Percentiles rank a stretch among this genome's conserved stretches.
Conservation (phyloP, 2,888 invertebrate species). For the Leptura quadrifasciata region DNA sequence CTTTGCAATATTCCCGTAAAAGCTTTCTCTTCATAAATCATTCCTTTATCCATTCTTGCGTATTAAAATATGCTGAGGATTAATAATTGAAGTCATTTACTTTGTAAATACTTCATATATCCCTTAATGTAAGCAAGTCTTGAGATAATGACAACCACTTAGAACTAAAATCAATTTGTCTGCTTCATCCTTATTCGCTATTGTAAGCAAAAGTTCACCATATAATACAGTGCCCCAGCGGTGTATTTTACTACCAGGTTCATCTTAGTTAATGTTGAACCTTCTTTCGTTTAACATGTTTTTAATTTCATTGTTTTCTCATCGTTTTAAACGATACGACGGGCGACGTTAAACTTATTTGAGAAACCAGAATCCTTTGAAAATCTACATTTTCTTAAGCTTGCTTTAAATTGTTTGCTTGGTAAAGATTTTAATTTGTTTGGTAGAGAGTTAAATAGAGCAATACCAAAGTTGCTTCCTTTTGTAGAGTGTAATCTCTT, state of each 20-base stretch:
- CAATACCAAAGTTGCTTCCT: too few relatives aligned
- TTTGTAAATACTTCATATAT: slow-evolving; percentile 24
- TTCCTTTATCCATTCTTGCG: not conserved
- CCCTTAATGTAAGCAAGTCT: slow-evolving; percentile 26
- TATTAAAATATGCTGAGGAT: slow-evolving; percentile 17
- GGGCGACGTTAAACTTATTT: too few relatives aligned
- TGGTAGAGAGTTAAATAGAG: too few relatives aligned
- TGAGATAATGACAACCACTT: slow-evolving; percentile 27
- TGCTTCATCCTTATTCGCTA: slow-evolving; percentile 3
- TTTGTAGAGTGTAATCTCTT: too few relatives aligned
- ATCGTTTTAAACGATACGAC: too few relatives aligned
- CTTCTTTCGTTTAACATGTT: not conserved
- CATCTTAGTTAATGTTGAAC: not conserved
- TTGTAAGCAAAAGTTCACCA: not conserved
- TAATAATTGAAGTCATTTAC: slow-evolving; percentile 27
- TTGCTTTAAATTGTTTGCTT: too few relatives aligned
- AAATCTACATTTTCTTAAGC: too few relatives aligned
- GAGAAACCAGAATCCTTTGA: too few relatives aligned
- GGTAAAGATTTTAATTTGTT: too few relatives aligned
- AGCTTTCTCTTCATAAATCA: slow-evolving; percentile 18
- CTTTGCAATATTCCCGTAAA: not conserved
- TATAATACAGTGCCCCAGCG: not conserved
- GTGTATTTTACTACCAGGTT: not conserved
- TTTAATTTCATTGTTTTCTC: not conserved
- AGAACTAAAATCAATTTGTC: slow-evolving; percentile 23